These are phyloP conservation scores for Eonycteris spelaea DNA, from an alignment of 2,113 vertebrate genomes.

Conservation along the genomic window DNA sequence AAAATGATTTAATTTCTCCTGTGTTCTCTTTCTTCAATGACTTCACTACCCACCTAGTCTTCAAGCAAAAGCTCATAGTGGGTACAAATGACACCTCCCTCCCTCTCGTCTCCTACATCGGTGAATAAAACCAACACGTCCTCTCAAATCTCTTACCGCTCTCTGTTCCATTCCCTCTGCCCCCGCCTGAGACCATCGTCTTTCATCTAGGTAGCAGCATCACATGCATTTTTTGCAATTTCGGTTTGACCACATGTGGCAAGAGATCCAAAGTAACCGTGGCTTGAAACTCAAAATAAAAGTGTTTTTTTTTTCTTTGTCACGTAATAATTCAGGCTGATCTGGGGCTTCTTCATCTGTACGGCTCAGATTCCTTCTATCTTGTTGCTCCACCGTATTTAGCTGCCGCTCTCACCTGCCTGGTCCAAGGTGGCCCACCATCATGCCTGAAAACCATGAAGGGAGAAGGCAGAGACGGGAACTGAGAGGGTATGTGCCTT, in stretches of 20 bases:
- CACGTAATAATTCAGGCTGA: not conserved
- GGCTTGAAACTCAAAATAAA: not conserved
- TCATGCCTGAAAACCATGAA: not conserved
- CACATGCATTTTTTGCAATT: not conserved
- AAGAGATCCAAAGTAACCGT: not conserved
- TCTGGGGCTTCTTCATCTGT: not conserved
- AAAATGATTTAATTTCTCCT: not conserved
- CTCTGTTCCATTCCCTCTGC: not conserved
- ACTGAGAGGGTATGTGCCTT: not conserved
- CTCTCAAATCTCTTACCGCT: not conserved
- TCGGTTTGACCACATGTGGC: not conserved
- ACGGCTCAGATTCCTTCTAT: not conserved
- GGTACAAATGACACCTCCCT: accelerated
- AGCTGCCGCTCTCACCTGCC: not conserved
- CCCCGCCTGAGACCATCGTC: not conserved
- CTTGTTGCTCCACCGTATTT: not conserved
- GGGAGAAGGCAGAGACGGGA: not conserved
- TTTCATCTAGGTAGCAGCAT: not conserved
- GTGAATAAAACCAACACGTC: not conserved
- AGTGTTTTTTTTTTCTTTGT: not conserved
- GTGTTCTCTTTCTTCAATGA: not conserved
- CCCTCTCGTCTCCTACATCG: not conserved
- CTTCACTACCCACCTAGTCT: not conserved
- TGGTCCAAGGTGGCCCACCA: not conserved
- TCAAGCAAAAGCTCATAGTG: not conserved